Conservation (phyloP, 2,888 invertebrate genomes). For the Nymphalis c-album region DNA sequence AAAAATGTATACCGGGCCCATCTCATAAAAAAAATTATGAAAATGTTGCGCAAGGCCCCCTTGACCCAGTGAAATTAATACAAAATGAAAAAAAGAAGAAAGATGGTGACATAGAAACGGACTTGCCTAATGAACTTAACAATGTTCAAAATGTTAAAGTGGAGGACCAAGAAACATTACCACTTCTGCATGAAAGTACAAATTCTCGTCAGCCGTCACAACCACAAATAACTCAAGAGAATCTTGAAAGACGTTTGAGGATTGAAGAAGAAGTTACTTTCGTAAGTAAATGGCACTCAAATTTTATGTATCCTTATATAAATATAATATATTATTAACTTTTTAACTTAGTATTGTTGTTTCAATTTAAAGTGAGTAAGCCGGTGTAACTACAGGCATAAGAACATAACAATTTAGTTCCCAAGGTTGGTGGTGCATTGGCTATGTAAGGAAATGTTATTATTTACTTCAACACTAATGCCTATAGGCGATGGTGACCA, state of each 20-base stretch:
- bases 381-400: too few relatives aligned
- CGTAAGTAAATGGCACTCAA: constrained; percentile 55
- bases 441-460: too few relatives aligned
- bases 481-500: too few relatives aligned
- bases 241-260: constrained; percentile 65
- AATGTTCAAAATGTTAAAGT: constrained; percentile 22
- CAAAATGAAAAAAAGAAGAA: constrained; percentile 33
- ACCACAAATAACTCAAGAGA: constrained; percentile 46
- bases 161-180: constrained; percentile 23
- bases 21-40: constrained; percentile 37
- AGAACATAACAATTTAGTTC: too few relatives aligned
- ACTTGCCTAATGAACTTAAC: neutral
- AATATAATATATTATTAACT: too few relatives aligned
- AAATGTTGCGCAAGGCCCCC: constrained; percentile 40
- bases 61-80: constrained; percentile 53
- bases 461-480: too few relatives aligned
- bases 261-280: constrained; percentile 77
- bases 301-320: too few relatives aligned
- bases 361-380: too few relatives aligned
- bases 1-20: constrained; percentile 34
- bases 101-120: neutral
- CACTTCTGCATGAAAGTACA: constrained; percentile 20
- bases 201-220: constrained; percentile 24
- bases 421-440: too few relatives aligned
- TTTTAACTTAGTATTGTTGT: too few relatives aligned